A percentile compares a stretch with the other conserved stretches of the same genome.
These are phyloP conservation scores for Drosophila willistoni DNA, from an alignment of 1,140 invertebrate genomes.

Conservation along the genomic window DNA sequence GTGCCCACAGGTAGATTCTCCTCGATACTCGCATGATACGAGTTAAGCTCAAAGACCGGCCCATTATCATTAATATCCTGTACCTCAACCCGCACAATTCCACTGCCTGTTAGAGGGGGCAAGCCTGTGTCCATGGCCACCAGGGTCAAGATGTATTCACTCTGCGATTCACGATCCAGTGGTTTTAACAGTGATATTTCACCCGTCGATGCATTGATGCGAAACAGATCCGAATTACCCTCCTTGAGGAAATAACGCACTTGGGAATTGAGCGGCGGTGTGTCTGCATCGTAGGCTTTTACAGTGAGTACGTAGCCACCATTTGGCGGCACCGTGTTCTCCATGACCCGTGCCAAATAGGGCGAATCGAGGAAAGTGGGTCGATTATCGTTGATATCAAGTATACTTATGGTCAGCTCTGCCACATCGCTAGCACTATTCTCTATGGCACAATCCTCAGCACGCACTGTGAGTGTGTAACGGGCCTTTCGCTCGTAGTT, in stretches of 20 bases:
- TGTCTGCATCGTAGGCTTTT: constrained; percentile 94
- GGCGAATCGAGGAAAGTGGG: constrained; percentile 96
- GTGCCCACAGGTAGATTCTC: constrained; percentile 91
- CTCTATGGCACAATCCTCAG: constrained; percentile 89
- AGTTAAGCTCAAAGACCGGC: constrained; percentile 91
- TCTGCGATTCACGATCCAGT: constrained; percentile 92
- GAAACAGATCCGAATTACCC: constrained; percentile 93
- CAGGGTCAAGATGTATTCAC: constrained; percentile 92
- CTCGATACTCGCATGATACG: constrained; percentile 89
- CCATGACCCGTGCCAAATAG: constrained; percentile 95
- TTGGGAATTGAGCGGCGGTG: constrained; percentile 94
- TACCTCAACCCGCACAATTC: constrained; percentile 93
- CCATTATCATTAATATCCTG: constrained; percentile 97
- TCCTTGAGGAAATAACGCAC: constrained; percentile 96
- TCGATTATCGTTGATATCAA: constrained; percentile 97
- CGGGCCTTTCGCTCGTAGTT: constrained; percentile 95
- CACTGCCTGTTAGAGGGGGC: constrained; percentile 93
- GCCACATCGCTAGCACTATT: constrained; percentile 87
- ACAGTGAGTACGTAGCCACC: constrained; percentile 91
- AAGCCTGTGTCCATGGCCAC: constrained; percentile 96
- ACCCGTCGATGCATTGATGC: constrained; percentile 94
- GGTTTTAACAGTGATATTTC: constrained; percentile 92
- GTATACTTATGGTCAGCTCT: constrained; percentile 87
- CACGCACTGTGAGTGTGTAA: constrained; percentile 92
- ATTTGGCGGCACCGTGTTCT: constrained; percentile 92